Evolutionary conservation across 1,140 invertebrate genomes (phyloP).

Genomic region (Lordiphosa mommai): DNA sequence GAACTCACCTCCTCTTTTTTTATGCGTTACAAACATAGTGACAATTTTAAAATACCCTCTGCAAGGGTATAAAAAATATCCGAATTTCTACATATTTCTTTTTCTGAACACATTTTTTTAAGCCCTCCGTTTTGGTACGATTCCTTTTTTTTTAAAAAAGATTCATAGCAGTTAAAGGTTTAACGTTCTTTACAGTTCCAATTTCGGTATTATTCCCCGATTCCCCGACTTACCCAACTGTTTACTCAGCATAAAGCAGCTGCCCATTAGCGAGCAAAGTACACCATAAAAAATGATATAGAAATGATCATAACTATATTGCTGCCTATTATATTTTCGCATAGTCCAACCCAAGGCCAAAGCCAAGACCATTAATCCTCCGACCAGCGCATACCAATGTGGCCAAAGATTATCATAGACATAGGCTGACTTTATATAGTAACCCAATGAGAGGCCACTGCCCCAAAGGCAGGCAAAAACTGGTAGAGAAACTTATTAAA

Average conservation of each 20-base stretch:
- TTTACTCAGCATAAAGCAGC: constrained; percentile 68
- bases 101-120: too few species aligned
- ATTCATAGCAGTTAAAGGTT: too few species aligned
- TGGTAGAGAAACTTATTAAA: too few species aligned
- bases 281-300: constrained; percentile 71
- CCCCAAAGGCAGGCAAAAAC: constrained; percentile 55
- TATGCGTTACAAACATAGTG: too few species aligned
- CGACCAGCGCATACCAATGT: constrained; percentile 58
- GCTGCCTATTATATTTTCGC: constrained; percentile 42
- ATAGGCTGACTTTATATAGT: constrained; percentile 66
- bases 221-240: constrained; percentile 67
- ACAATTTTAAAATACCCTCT: too few species aligned
- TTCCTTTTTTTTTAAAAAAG: too few species aligned
- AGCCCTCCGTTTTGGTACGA: too few species aligned
- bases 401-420: constrained; percentile 67
- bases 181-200: too few species aligned
- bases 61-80: too few species aligned
- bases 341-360: constrained; percentile 56
- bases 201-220: too few species aligned
- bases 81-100: too few species aligned
- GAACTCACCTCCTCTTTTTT: too few species aligned
- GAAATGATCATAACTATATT: constrained; percentile 66
- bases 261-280: constrained; percentile 59
- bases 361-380: constrained; percentile 23
- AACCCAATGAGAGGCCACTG: constrained; percentile 62